A percentile compares a stretch with the other conserved stretches of the same genome.
These are phyloP conservation scores for Trachelipus rathkii DNA, from an alignment of 1,140 invertebrate species.

Conservation along the genomic window DNA sequence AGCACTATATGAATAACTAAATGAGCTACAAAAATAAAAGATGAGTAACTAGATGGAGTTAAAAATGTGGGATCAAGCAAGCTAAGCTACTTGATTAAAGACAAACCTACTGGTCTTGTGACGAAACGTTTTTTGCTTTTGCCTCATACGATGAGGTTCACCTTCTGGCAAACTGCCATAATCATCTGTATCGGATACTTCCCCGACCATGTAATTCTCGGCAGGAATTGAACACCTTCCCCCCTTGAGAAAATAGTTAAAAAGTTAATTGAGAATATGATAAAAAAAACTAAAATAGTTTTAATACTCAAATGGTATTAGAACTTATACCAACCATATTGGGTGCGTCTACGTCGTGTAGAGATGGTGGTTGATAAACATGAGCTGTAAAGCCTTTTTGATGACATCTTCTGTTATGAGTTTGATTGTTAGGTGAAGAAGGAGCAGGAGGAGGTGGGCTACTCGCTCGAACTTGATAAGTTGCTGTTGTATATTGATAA, in stretches of 20 bases:
- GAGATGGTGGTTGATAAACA: constrained; percentile 42
- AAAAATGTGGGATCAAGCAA: no score
- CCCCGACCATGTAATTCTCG: background rate
- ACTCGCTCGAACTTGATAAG: constrained; percentile 36
- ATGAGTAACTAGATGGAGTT: background rate
- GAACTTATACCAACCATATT: constrained; percentile 29
- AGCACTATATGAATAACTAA: background rate
- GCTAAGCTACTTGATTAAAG: background rate
- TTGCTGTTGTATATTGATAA: constrained; percentile 41
- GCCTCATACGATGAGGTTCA: background rate
- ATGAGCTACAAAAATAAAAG: background rate
- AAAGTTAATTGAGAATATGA: no score
- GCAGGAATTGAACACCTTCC: background rate
- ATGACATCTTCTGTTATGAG: constrained; percentile 16
- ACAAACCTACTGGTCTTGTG: constrained; percentile 9
- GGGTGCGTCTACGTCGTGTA: constrained; percentile 41
- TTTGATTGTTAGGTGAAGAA: constrained; percentile 31
- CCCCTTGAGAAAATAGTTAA: background rate
- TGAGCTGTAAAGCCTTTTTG: constrained; percentile 40
- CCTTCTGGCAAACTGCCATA: background rate
- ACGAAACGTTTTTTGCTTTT: background rate
- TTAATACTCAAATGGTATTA: no score
- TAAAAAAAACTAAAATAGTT: no score
- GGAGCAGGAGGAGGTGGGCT: constrained; percentile 43
- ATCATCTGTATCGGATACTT: background rate